A percentile compares a stretch with the other conserved stretches of the same genome.
phyloP scores from a whole-genome alignment of 2,113 vertebrate genomes.

The Centropus bengalensis region DNA sequence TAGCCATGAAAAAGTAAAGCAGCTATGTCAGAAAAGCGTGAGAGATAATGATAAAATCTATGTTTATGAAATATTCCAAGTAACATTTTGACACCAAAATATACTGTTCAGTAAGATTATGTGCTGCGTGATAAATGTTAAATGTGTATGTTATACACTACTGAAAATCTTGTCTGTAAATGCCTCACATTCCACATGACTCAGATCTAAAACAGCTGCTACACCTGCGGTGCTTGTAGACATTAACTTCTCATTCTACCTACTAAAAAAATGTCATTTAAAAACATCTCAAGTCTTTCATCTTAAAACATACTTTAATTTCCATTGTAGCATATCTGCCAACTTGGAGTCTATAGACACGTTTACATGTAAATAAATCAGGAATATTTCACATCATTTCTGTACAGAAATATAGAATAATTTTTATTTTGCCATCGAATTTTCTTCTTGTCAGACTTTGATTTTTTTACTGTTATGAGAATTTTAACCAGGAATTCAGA shows the following conservation, averaged over 20 bases:
- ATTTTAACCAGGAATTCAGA: background rate
- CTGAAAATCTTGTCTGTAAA: background rate
- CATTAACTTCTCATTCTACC: background rate
- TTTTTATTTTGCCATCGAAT: background rate
- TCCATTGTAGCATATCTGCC: background rate
- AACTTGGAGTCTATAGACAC: background rate
- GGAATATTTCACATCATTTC: background rate
- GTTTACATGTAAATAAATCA: background rate
- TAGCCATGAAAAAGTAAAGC: background rate
- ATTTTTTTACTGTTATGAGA: background rate
- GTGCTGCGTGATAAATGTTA: background rate
- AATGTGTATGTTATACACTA: background rate
- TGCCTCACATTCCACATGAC: background rate
- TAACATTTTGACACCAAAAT: background rate
- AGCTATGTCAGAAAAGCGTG: background rate
- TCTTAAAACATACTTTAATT: background rate
- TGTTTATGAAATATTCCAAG: background rate
- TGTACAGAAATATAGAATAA: background rate
- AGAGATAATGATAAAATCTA: background rate
- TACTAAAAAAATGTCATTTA: background rate
- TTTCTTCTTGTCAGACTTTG: background rate
- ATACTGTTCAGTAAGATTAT: background rate
- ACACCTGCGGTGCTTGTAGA: background rate
- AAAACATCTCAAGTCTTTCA: background rate
- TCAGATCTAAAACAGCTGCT: background rate